These are phyloP conservation scores for Thelaira solivaga DNA, from an alignment of 2,888 invertebrate species.

Conservation along the genomic window DNA sequence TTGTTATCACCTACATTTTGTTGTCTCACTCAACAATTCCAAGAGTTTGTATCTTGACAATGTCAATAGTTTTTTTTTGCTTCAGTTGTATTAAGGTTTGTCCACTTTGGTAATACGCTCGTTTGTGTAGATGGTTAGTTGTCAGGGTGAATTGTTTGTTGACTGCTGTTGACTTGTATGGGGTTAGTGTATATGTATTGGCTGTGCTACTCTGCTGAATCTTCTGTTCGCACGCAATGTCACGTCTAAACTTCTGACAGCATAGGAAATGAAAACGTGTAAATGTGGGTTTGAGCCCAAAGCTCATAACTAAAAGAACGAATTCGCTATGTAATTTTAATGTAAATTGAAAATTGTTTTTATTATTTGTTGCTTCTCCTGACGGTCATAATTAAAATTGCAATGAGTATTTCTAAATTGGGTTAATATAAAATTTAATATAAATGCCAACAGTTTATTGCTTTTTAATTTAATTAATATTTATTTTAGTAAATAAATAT, in stretches of 20 bases:
- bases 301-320: not conserved
- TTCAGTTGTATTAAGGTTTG: conserved; percentile 36
- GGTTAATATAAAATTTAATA: no score
- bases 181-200: conserved; percentile 67
- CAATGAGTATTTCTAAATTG: no score
- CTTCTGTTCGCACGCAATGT: conserved; percentile 63
- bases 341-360: not conserved
- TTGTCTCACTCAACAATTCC: not conserved
- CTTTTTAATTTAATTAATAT: no score
- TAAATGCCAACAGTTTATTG: no score
- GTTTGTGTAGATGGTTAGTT: conserved; percentile 7
- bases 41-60: conserved; percentile 21
- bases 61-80: conserved; percentile 38
- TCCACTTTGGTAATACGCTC: conserved; percentile 37
- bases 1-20: conserved; percentile 29
- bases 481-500: no score
- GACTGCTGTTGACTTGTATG: conserved; percentile 42
- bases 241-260: conserved; percentile 62
- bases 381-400: no score
- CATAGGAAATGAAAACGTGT: conserved; percentile 57
- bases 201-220: conserved; percentile 63
- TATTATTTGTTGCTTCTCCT: not conserved
- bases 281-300: conserved; percentile 4
- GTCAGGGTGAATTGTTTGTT: conserved; percentile 16
- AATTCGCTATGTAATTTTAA: not conserved